Base-by-base conservation (phyloP, 2,888 invertebrate genomes). In the Perizoma flavofasciatum region DNA sequence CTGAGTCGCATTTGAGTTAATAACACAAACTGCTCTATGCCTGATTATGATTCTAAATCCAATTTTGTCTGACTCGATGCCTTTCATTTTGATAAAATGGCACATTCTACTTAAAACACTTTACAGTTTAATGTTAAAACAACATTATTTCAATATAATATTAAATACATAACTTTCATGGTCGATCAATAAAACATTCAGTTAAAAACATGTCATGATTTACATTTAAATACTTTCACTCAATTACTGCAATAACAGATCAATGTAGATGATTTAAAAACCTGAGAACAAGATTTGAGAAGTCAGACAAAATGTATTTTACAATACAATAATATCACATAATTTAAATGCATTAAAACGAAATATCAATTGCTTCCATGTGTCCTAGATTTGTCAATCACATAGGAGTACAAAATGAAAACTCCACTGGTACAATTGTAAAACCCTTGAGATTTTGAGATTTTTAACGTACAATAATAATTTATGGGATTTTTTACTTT, bases 401-500 rank as follows among this genome's bases (percentile, higher is more conserved):
- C 79, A 82, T 78, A 78, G 81, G 82, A 83, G 82, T 78, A 82
- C 79, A 90, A 86, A 89, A 90, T 88, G 86, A 86, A 80, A 84
- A 84, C 81, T 87, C 84, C 90, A 90, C 87, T 90, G 91, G 91
- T 91, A 91, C 91, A 90, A 89, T 89, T 75, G 89, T 90, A 89
- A 92, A 87, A 88, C 89, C 91, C 89, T 89, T 88, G 90, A 90
- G 89, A 88, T 89, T 91, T 89, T 88, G 90, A 90, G 89, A 88
- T 89, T 91, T 90, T 90, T 91, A 89, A 91, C 88, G 88, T 87
- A 86, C 84, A 85, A 90, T 90, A 91, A 91, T 91, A 92, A 92
- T 90, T 92, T 92, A 92, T 89, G 89, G 88, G 86, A 85, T 89
- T 86, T 64, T 82, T 89, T 87, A 85, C 79, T 89, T 90, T 84